Percentiles rank a stretch among this genome's conserved stretches.
Conservation (phyloP, 2,113 vertebrate species). For the Leptodactylus fuscus region DNA sequence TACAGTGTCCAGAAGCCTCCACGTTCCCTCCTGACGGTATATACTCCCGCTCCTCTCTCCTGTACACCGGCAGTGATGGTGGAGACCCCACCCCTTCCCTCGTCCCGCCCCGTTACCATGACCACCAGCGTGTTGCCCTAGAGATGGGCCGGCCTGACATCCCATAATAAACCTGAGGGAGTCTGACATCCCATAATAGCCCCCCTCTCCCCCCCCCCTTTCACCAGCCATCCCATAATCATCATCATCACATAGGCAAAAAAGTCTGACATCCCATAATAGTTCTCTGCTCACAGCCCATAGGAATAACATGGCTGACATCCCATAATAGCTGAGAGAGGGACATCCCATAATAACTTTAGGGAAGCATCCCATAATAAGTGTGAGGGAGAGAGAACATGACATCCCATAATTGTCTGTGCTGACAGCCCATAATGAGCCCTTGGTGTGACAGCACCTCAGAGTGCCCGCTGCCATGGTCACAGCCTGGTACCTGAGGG, state of each 20-base stretch:
- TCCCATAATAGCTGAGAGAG: conserved; percentile 32
- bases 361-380: conserved; percentile 68
- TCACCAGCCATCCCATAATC: conserved; percentile 67
- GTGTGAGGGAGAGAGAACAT: too few species aligned
- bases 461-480: too few species aligned
- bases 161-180: conserved; percentile 70
- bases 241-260: conserved; percentile 28
- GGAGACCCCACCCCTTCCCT: conserved; percentile 43
- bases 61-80: conserved; percentile 61
- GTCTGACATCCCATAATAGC: conserved; percentile 77
- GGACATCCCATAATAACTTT: too few species aligned
- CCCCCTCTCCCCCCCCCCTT: conserved; percentile 69
- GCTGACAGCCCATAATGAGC: too few species aligned
- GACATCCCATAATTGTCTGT: too few species aligned
- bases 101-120: conserved; percentile 63
- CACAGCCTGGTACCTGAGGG: too few species aligned
- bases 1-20: conserved; percentile 56
- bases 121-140: conserved; percentile 69
- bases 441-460: too few species aligned
- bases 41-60: conserved; percentile 44
- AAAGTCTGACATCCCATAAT: conserved; percentile 68
- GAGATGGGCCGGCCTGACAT: conserved; percentile 76
- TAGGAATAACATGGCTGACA: neutral
- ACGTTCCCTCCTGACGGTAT: conserved; percentile 67
- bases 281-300: conserved; percentile 47